Conservation (phyloP, 2,888 invertebrate genomes). For the Sympetrum striolatum region DNA sequence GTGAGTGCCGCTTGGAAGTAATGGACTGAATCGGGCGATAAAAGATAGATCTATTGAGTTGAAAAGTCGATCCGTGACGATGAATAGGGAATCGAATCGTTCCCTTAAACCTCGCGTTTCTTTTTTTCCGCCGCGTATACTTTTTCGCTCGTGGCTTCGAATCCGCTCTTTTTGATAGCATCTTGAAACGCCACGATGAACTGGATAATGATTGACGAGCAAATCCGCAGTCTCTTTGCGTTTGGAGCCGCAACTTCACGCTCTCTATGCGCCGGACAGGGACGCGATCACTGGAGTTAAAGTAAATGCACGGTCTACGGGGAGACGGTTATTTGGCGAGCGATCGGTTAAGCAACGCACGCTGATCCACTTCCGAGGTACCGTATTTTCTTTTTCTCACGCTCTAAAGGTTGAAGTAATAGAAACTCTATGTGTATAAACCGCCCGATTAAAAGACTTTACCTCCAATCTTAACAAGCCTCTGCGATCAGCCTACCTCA, state of each 20-base stretch:
- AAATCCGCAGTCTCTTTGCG: not conserved
- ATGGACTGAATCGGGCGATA: constrained; percentile 1
- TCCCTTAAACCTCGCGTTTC: not conserved
- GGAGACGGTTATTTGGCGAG: too few species aligned
- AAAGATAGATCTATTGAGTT: not conserved
- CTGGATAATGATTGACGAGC: not conserved
- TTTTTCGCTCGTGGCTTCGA: not conserved
- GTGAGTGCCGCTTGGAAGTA: not conserved
- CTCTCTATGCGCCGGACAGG: not conserved
- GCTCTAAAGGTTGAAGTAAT: too few species aligned
- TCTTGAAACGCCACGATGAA: not conserved
- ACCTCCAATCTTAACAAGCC: too few species aligned
- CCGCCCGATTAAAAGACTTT: too few species aligned
- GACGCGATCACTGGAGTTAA: too few species aligned
- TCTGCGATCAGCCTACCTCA: too few species aligned
- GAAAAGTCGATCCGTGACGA: not conserved
- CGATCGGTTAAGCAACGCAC: too few species aligned
- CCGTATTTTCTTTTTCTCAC: too few species aligned
- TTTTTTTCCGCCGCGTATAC: not conserved
- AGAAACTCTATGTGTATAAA: too few species aligned
- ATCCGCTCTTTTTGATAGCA: not conserved
- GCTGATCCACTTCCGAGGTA: too few species aligned
- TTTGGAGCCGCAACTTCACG: not conserved
- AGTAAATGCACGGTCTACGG: too few species aligned
- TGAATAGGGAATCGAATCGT: constrained; percentile 1